Conservation (phyloP, 2,888 invertebrate genomes). For the Ichneumoninae sp. region DNA sequence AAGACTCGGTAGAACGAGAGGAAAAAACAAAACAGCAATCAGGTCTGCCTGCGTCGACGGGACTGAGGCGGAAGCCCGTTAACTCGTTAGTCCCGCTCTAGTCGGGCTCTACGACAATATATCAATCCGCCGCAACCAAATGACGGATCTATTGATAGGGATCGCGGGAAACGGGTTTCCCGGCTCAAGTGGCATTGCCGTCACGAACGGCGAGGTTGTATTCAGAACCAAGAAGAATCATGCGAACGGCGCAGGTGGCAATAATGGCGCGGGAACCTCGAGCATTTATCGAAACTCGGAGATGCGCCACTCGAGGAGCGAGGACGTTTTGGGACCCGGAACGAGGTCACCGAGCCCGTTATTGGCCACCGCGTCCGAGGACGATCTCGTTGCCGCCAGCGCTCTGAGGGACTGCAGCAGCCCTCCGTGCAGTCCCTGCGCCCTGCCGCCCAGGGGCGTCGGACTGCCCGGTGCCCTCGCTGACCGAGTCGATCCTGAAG, state of each 20-base stretch:
- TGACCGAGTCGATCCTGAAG: slow-evolving; percentile 87
- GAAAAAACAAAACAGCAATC: slow-evolving; percentile 41
- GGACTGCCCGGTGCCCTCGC: slow-evolving; percentile 75
- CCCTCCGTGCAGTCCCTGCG: slow-evolving; percentile 65
- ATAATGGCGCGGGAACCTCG: slow-evolving; percentile 36
- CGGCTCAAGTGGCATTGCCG: slow-evolving; percentile 46
- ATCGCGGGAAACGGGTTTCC: slow-evolving; percentile 71
- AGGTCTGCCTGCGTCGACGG: slow-evolving; percentile 2
- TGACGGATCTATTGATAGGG: slow-evolving; percentile 77
- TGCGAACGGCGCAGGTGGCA: slow-evolving; percentile 19
- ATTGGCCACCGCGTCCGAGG: slow-evolving; percentile 79
- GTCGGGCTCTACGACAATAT: neutral
- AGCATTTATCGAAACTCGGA: slow-evolving; percentile 78
- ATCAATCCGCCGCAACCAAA: slow-evolving; percentile 43
- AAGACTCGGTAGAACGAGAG: slow-evolving; percentile 28
- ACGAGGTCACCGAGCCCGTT: slow-evolving; percentile 78
- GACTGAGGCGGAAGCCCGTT: slow-evolving; percentile 45
- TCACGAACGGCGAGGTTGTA: slow-evolving; percentile 69
- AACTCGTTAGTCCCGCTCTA: slow-evolving; percentile 21
- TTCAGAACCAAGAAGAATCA: slow-evolving; percentile 64
- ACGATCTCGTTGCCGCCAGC: slow-evolving; percentile 80
- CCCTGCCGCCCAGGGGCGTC: slow-evolving; percentile 74
- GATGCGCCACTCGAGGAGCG: slow-evolving; percentile 82
- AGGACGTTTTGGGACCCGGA: slow-evolving; percentile 79
- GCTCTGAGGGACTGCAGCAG: slow-evolving; percentile 74